Base-by-base conservation (phyloP, 2,113 vertebrate genomes). In the Pollachius pollachius region DNA sequence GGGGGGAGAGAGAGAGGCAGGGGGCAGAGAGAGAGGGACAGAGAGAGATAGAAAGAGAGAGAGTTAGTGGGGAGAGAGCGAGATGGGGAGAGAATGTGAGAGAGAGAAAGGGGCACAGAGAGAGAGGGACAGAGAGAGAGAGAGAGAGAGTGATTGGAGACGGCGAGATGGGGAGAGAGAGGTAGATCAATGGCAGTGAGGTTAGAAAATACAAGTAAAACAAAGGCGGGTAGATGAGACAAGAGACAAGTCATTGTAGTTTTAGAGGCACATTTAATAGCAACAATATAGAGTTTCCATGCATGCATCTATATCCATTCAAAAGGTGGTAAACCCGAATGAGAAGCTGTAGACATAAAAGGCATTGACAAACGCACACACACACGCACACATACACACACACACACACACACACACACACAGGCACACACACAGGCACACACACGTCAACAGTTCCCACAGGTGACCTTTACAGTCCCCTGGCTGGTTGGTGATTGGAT, bases 401-500 rank as follows among this genome's bases (percentile, higher is more conserved):
- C 54, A 41, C 21, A n/a, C 34, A 7, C 21, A 41, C 63, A 66
- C 11, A n/a, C 48, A 66, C 0, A 37, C 17, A 19, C 3, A 1
- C 34, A 11, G 13, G n/a, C 34, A 13, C 58, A 52, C 68, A 62
- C 37, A 63, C 71, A n/a, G n/a, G n/a, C 60, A 76, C 69, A 62
- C 56, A 63, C 60, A 76, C 67, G 54, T 37, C 72, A 74, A 60
- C 74, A 54, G 66, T 79, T 76, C 79, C 78, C 77, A 80, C 81
- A 81, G 74, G 85, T 87, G 90, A 88, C 84, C 90, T 91, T 89
- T 88, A 83, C 75, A 77, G 79, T 61, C 76, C 73, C 80, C 82
- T 83, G 82, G 78, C 76, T 73, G 79, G 85, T 62, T 81, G 80
- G 81, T 90, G 91, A 92, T 91, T 91, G 88, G 89, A 90, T 91